Evolutionary conservation across 2,113 vertebrate genomes (phyloP).

Genomic region (Syngnathus typhle): DNA sequence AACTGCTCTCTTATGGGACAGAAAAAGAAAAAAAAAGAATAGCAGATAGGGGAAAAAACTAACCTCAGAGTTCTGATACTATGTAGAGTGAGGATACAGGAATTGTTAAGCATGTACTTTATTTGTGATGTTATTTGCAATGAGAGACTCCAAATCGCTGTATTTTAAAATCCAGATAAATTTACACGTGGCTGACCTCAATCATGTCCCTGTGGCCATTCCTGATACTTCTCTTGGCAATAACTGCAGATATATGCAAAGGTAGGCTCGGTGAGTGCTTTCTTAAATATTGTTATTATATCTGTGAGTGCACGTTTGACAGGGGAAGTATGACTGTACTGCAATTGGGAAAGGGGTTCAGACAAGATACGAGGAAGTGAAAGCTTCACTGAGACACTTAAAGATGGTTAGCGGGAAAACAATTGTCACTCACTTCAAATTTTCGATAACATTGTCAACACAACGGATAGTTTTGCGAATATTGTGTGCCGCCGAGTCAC

Average conservation of each 20-base stretch:
- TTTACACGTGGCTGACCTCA: conserved; percentile 9
- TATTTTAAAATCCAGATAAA: conserved; percentile 6
- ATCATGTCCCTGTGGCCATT: conserved; percentile 51
- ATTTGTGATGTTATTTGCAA: neutral
- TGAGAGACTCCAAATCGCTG: neutral
- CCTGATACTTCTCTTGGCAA: conserved; percentile 36
- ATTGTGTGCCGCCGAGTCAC: neutral
- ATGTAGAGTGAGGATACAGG: neutral
- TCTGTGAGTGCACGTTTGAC: neutral
- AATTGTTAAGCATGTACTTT: neutral
- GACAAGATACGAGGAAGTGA: neutral
- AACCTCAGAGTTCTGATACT: neutral
- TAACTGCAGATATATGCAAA: conserved; percentile 36
- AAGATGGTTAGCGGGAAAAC: neutral
- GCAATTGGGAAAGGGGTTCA: neutral
- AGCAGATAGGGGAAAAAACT: neutral
- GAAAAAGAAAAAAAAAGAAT: neutral
- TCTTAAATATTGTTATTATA: neutral
- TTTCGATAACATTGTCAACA: neutral
- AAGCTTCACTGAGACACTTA: neutral
- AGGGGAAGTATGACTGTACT: neutral
- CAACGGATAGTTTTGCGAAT: neutral
- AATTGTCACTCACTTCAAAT: neutral
- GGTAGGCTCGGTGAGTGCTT: conserved; percentile 24
- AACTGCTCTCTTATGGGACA: neutral